Conservation (phyloP, 2,888 invertebrate genomes). For the Agapetus fuscipes region DNA sequence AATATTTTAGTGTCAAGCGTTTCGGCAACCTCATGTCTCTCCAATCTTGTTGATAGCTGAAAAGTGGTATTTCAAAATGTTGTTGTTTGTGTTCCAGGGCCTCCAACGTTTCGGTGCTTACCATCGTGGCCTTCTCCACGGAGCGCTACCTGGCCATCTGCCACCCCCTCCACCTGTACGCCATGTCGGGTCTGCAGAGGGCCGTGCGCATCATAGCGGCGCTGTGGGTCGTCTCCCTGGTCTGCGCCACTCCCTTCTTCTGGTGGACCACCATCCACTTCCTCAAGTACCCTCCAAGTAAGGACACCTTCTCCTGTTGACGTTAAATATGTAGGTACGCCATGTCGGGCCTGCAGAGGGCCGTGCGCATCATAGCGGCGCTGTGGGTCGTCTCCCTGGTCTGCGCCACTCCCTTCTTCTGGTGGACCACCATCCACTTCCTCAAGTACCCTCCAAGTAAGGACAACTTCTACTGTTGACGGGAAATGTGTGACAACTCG, state of each 20-base stretch:
- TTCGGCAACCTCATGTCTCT: too few relatives aligned
- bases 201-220: slow-evolving; percentile 68
- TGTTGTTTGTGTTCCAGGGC: too few relatives aligned
- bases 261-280: slow-evolving; percentile 65
- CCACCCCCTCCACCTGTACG: slow-evolving; percentile 73
- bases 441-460: slow-evolving; percentile 61
- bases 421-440: slow-evolving; percentile 65
- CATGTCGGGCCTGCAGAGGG: slow-evolving; percentile 75
- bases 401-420: slow-evolving; percentile 67
- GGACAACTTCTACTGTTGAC: too few relatives aligned
- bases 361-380: slow-evolving; percentile 64
- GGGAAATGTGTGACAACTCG: too few relatives aligned
- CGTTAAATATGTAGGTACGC: too few relatives aligned
- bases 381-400: slow-evolving; percentile 70
- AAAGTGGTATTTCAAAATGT: too few relatives aligned
- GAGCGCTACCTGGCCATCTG: slow-evolving; percentile 89
- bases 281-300: slow-evolving; percentile 61
- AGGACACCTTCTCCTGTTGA: too few relatives aligned
- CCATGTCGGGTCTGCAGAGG: slow-evolving; percentile 74
- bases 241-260: slow-evolving; percentile 70
- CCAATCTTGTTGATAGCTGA: too few relatives aligned
- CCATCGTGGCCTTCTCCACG: slow-evolving; percentile 85
- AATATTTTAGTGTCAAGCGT: too few relatives aligned
- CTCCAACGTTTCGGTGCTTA: slow-evolving; percentile 82
- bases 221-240: slow-evolving; percentile 66